These are phyloP conservation scores for Diarsia mendica DNA, from an alignment of 2,888 invertebrate genomes.

Conservation along the genomic window DNA sequence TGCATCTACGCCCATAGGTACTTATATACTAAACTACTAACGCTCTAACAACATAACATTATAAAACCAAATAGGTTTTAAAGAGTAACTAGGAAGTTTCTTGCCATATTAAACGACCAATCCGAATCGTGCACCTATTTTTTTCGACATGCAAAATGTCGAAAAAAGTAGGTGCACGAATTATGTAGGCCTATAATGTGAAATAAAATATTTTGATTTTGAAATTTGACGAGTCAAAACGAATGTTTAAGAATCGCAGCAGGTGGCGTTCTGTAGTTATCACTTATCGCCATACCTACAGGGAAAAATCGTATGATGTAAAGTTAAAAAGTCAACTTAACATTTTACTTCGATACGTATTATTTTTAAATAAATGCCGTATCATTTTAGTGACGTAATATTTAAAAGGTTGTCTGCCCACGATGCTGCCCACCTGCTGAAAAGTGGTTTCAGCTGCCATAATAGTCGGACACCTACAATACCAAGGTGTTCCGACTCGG, in stretches of 20 bases:
- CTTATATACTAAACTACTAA: no score
- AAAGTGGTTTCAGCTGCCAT: slow-evolving; percentile 16
- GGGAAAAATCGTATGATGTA: not conserved
- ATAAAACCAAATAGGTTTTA: no score
- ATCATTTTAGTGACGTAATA: not conserved
- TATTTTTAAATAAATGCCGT: not conserved
- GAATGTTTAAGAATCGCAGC: not conserved
- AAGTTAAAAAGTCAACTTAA: not conserved
- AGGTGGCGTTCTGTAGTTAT: not conserved
- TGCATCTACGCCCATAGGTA: not conserved
- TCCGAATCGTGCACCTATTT: not conserved
- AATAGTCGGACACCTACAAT: slow-evolving; percentile 18
- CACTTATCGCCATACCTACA: not conserved
- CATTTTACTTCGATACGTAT: not conserved
- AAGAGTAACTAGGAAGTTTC: not conserved
- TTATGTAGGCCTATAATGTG: not conserved
- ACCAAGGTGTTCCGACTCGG: slow-evolving; percentile 30
- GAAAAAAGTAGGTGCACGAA: no score
- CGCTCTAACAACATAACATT: no score
- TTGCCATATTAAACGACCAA: not conserved
- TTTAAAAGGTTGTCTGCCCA: not conserved
- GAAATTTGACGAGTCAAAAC: not conserved
- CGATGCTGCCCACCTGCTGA: not conserved
- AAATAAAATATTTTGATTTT: not conserved
- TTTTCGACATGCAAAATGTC: no score